phyloP scores from a whole-genome alignment of 2,888 invertebrate species.

The Colletes collaris region DNA sequence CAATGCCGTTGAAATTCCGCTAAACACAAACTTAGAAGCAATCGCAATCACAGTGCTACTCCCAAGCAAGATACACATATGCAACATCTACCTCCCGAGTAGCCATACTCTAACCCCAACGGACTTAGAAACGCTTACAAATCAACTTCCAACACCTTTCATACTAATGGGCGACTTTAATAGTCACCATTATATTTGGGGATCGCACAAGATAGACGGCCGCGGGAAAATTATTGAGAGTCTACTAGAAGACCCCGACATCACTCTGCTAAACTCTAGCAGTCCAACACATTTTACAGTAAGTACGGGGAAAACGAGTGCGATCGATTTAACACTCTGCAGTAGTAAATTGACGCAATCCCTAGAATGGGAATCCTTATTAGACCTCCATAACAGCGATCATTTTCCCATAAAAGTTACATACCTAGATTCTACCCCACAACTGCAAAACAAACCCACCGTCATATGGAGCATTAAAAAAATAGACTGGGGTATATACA shows the following conservation, averaged over 20 bases:
- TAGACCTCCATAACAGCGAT: not conserved
- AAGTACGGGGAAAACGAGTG: not conserved
- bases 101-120: not conserved
- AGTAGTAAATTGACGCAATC: not conserved
- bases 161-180: not conserved
- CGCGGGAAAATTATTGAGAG: not conserved
- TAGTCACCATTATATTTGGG: not conserved
- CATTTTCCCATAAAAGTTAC: constrained; percentile 1
- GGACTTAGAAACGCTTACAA: not conserved
- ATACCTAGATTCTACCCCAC: not conserved
- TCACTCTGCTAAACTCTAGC: not conserved
- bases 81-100: not conserved
- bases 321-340: not conserved
- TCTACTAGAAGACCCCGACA: not conserved
- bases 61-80: not conserved
- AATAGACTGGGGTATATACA: not conserved
- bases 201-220: not conserved
- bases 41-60: not conserved
- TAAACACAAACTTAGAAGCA: constrained; percentile 7
- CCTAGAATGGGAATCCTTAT: not conserved
- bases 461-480: not conserved
- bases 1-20: not conserved
- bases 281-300: not conserved
- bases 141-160: not conserved
- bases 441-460: not conserved